A percentile compares a stretch with the other conserved stretches of the same genome.
Conservation (phyloP, 2,797 vertebrate species). For the Eidolon dupreanum region DNA sequence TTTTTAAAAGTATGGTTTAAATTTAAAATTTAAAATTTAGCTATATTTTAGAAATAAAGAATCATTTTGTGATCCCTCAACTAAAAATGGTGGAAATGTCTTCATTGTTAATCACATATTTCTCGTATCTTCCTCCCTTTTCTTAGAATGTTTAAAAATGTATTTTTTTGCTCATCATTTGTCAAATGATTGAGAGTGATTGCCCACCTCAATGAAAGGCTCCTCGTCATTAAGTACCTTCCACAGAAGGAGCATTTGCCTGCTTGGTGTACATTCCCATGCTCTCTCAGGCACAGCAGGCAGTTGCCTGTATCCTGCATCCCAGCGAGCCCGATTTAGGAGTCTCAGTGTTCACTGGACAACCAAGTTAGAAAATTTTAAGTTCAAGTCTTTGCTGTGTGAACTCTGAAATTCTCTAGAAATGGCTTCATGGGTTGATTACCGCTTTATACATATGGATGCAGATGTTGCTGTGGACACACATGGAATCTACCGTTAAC, state of each 20-base stretch:
- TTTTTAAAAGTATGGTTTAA: neutral
- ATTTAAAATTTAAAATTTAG: neutral
- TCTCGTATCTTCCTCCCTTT: conserved; percentile 72
- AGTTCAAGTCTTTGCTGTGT: neutral
- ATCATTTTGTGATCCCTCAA: neutral
- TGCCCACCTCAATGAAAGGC: conserved; percentile 72
- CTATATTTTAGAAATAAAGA: neutral
- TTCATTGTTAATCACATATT: conserved; percentile 27
- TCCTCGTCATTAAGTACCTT: conserved; percentile 51
- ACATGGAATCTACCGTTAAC: neutral
- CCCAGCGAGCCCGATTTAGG: neutral
- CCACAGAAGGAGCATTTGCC: conserved; percentile 7
- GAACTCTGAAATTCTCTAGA: neutral
- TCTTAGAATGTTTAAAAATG: conserved; percentile 70
- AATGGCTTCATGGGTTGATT: neutral
- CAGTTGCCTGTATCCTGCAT: conserved; percentile 41
- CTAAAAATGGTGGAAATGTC: neutral
- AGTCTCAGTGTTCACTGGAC: neutral
- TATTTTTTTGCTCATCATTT: conserved; percentile 64
- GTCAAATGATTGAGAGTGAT: conserved; percentile 45
- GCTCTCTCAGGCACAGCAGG: conserved; percentile 59
- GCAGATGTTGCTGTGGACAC: neutral
- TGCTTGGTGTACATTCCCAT: neutral
- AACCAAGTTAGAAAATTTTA: conserved; percentile 1
- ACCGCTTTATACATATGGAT: neutral